Percentiles rank a stretch among this genome's conserved stretches.
These are phyloP conservation scores for Acleris cristana DNA, from an alignment of 2,888 invertebrate species.

Conservation along the genomic window DNA sequence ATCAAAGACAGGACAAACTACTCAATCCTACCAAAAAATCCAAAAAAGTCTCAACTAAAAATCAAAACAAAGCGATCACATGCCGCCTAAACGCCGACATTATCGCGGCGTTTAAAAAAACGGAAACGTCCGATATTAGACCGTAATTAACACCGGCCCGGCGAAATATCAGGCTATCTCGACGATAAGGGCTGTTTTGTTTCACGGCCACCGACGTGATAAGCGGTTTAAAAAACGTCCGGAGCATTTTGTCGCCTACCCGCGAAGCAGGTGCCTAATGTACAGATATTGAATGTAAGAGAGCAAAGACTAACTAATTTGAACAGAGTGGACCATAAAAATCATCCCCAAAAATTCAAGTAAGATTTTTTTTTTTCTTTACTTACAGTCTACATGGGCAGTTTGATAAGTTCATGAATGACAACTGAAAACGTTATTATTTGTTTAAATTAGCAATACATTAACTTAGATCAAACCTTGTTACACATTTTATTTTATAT, in stretches of 20 bases:
- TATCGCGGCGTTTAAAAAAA: constrained; percentile 52
- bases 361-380: no score
- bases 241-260: constrained; percentile 58
- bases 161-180: constrained; percentile 56
- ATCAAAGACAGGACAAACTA: not conserved
- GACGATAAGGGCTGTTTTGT: constrained; percentile 70
- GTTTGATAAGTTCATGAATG: no score
- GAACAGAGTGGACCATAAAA: not conserved
- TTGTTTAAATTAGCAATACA: no score
- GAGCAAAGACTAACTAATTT: constrained; percentile 41
- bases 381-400: no score
- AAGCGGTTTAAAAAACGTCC: constrained; percentile 53
- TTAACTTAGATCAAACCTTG: no score
- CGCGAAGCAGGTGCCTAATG: constrained; percentile 64
- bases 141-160: constrained; percentile 68
- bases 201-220: constrained; percentile 60
- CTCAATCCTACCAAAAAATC: not conserved
- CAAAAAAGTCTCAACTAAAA: constrained; percentile 20
- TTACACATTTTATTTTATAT: no score
- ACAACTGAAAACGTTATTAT: no score
- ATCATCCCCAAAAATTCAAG: not conserved
- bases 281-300: constrained; percentile 43
- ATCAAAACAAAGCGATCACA: constrained; percentile 25
- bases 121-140: constrained; percentile 51
- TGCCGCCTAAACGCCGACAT: constrained; percentile 43